phyloP scores from a whole-genome alignment of 2,888 invertebrate species.

The Trichogramma evanescens region DNA sequence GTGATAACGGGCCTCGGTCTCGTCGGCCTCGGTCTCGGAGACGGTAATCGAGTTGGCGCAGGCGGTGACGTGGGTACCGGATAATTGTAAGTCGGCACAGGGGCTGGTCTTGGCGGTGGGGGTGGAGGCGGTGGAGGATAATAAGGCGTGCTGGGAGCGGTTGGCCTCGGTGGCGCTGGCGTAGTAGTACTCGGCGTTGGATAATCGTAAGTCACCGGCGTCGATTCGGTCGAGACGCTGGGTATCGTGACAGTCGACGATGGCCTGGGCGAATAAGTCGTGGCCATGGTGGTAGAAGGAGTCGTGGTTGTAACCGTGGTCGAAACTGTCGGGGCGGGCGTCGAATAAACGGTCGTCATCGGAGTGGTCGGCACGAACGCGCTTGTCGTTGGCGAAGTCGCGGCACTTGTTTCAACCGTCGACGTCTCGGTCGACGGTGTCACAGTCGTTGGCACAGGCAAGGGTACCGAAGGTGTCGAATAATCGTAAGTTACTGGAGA shows the following conservation, averaged over 20 bases:
- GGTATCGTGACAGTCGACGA: not conserved
- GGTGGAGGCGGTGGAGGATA: constrained; percentile 4
- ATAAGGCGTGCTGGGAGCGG: constrained; percentile 1
- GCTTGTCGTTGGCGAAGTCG: constrained; percentile 3
- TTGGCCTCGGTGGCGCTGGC: constrained; percentile 6
- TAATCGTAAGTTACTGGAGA: constrained; percentile 5
- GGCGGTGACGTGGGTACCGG: constrained; percentile 7
- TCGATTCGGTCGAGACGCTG: too few species aligned
- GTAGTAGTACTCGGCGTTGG: constrained; percentile 13
- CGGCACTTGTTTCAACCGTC: not conserved
- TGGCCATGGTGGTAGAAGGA: not conserved
- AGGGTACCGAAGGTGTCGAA: not conserved
- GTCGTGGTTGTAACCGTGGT: constrained; percentile 4
- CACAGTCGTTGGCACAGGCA: not conserved
- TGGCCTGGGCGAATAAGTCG: not conserved
- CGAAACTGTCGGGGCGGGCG: constrained; percentile 9
- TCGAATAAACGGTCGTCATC: constrained; percentile 7
- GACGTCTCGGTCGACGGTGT: not conserved
- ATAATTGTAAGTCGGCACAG: constrained; percentile 7
- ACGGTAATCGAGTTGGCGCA: constrained; percentile 9
- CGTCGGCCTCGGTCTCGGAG: constrained; percentile 12
- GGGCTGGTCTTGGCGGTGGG: not conserved
- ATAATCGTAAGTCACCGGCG: constrained; percentile 15
- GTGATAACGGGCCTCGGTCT: constrained; percentile 20
- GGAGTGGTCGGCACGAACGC: constrained; percentile 4